Evolutionary conservation across 2,888 invertebrate genomes (phyloP), one percentile per base, ranked within the genome.

Genomic region (Caenorhabditis drosophilae): DNA sequence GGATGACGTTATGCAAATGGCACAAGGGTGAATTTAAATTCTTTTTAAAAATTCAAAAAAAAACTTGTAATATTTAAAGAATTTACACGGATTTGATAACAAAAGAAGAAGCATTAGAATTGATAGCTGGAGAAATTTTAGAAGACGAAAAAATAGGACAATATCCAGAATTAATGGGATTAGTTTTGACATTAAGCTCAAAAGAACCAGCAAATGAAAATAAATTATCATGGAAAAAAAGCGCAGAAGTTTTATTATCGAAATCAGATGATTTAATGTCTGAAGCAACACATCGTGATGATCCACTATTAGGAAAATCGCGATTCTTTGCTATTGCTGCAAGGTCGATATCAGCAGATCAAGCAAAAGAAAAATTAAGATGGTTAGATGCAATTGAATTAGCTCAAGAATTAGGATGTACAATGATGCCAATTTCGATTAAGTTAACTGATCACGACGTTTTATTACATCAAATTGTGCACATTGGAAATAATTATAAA

Each of bases 401-500:
- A 16, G 70, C 71, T 4, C 51, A 62, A 15, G 73, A 73, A 18
- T 44, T 73, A 11, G 73, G 73, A 27, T 73, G 63, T 38, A 63
- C 60, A 1, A 67, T 67, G 35, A 61, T 67, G 67, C 69, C 73
- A 16, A 67, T 67, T 34, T 50, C 61, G 2, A 61, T 73, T 36
- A 71, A 68, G 54, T 67, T n/a, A 25, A 48, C 62, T 0, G 73
- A 69, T 35, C 66, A 72, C 11, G 47, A 60, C 34, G 35, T 48
- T 0, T 55, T 76, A 9, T 63, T 76, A 6, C 61, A 67, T 2
- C 68, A 76, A 35, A 56, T 75, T 9, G 63, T 76, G n/a, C 25
- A 41, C 1, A 57, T 67, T 9, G 67, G 54, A 4, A 38, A 50
- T 1, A 76, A 76, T 52, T 76, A 74, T 49, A 73, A 73, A 50